Evolutionary conservation across 2,888 invertebrate genomes (phyloP).

Genomic region (Amphipoea oculea): DNA sequence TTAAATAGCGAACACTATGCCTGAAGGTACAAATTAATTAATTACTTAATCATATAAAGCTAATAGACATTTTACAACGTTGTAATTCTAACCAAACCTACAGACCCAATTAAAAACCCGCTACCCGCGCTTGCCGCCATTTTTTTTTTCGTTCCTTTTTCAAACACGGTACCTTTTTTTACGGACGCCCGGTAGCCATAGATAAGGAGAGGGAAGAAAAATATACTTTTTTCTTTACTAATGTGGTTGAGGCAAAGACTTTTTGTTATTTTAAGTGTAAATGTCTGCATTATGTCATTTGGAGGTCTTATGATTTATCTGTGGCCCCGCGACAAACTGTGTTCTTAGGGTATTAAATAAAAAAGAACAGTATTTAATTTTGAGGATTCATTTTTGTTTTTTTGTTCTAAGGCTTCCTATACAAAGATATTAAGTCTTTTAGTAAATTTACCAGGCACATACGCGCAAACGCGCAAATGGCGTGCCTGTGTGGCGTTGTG

Average conservation of each 20-base stretch:
- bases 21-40: slow-evolving; percentile 15
- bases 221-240: slow-evolving; percentile 58
- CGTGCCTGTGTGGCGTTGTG: neutral
- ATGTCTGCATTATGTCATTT: slow-evolving; percentile 57
- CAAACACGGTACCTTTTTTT: slow-evolving; percentile 55
- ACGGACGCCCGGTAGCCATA: slow-evolving; percentile 64
- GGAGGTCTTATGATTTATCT: slow-evolving; percentile 32
- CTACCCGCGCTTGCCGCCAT: slow-evolving; percentile 38
- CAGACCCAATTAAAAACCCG: slow-evolving; percentile 55
- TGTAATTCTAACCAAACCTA: slow-evolving; percentile 40
- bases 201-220: slow-evolving; percentile 60
- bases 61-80: slow-evolving; percentile 16
- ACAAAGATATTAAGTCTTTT: neutral
- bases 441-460: neutral
- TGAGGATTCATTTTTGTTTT: neutral
- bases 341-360: neutral
- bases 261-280: slow-evolving; percentile 55
- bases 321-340: slow-evolving; percentile 1
- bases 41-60: slow-evolving; percentile 4
- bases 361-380: neutral
- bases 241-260: slow-evolving; percentile 39
- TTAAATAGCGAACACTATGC: neutral
- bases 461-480: neutral
- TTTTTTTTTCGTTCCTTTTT: slow-evolving; percentile 51
- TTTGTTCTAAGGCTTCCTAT: neutral